These are phyloP conservation scores for Ectemnius continuus DNA, from an alignment of 2,888 invertebrate genomes.

Conservation along the genomic window DNA sequence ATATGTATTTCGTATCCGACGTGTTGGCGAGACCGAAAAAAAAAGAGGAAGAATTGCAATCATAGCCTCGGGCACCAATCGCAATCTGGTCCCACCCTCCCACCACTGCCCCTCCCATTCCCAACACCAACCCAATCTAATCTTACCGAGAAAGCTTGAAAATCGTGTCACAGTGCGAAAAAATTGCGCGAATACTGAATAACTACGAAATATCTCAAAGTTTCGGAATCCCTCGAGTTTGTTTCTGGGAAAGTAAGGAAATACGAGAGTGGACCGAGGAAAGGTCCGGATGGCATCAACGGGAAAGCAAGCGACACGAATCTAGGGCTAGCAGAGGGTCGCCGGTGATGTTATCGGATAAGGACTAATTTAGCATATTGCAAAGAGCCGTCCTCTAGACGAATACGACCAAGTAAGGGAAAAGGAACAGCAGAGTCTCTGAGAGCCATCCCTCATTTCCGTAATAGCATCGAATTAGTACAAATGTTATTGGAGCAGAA, in stretches of 20 bases:
- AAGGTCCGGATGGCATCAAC: no score
- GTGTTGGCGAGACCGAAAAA: conserved; percentile 21
- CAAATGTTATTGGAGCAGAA: conserved; percentile 34
- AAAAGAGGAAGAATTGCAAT: conserved; percentile 36
- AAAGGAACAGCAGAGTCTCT: not conserved
- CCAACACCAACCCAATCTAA: conserved; percentile 1
- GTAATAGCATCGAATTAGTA: conserved; percentile 48
- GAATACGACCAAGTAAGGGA: no score
- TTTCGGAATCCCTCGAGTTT: no score
- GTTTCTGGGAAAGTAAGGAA: no score
- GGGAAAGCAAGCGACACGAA: no score
- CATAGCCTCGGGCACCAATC: conserved; percentile 52
- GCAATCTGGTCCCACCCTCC: conserved; percentile 51
- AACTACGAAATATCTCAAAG: no score
- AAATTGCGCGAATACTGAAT: no score
- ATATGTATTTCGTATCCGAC: conserved; percentile 51
- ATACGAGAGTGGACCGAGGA: no score
- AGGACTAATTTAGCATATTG: conserved; percentile 17
- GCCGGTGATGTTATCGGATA: conserved; percentile 3
- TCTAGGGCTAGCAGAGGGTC: not conserved
- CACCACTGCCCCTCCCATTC: conserved; percentile 24
- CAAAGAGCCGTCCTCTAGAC: conserved; percentile 10
- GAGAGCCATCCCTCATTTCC: conserved; percentile 21
- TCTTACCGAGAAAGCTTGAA: no score
- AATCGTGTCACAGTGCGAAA: no score